Conservation (phyloP, 1,140 invertebrate genomes). For the Hormaphis cornu region DNA sequence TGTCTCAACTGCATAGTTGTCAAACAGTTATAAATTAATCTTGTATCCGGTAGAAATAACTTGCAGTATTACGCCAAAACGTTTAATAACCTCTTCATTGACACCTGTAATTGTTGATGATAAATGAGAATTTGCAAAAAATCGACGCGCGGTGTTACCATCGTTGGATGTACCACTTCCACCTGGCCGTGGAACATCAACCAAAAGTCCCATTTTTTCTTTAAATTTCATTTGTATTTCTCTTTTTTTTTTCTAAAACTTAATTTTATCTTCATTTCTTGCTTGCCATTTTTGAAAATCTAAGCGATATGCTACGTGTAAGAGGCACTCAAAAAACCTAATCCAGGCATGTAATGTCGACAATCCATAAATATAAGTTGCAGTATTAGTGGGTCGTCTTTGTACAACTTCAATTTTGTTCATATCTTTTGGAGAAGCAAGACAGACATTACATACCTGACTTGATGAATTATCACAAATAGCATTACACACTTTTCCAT, state of each 20-base stretch:
- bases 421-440: not conserved
- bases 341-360: conserved; percentile 32
- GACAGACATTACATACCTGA: not conserved
- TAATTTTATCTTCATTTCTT: conserved; percentile 33
- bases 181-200: conserved; percentile 41
- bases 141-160: conserved; percentile 42
- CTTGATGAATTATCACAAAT: not conserved
- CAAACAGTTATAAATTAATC: not conserved
- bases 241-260: conserved; percentile 33
- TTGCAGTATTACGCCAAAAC: not conserved
- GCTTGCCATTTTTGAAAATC: conserved; percentile 34
- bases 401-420: not conserved
- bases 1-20: too few species aligned
- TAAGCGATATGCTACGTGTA: conserved; percentile 32
- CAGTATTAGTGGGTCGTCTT: not conserved
- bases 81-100: conserved; percentile 37
- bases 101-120: conserved; percentile 39
- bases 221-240: too few species aligned
- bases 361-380: conserved; percentile 13
- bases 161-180: conserved; percentile 41
- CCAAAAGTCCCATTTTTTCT: conserved; percentile 34
- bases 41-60: not conserved
- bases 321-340: conserved; percentile 33
- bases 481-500: not conserved
- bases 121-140: conserved; percentile 39